Evolutionary conservation across 2,797 vertebrate species (phyloP).

Genomic region (Borostomias antarcticus): DNA sequence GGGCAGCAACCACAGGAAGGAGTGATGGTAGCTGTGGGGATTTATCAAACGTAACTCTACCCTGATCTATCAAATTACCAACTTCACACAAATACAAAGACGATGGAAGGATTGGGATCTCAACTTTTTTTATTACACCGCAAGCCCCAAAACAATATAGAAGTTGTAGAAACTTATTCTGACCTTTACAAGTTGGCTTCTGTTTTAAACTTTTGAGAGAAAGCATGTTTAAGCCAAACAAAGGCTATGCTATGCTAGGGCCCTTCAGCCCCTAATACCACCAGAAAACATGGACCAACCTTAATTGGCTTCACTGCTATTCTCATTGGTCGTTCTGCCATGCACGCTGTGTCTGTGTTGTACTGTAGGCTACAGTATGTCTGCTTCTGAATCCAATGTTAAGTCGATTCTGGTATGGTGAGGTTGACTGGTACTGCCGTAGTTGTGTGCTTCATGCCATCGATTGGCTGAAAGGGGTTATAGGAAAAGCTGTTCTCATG

Average conservation of each 20-base stretch:
- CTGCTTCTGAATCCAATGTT: no score
- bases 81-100: background rate
- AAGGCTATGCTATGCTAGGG: no score
- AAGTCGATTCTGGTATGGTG: no score
- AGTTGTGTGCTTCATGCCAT: no score
- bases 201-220: background rate
- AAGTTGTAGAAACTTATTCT: background rate
- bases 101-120: background rate
- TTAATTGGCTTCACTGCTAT: background rate
- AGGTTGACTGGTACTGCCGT: no score
- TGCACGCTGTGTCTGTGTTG: no score
- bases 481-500: no score
- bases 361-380: no score
- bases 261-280: no score
- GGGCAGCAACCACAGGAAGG: background rate
- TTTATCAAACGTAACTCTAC: conserved; percentile 9
- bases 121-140: background rate
- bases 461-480: no score
- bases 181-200: background rate
- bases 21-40: conserved; percentile 10
- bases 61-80: background rate
- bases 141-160: background rate
- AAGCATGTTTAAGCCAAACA: background rate
- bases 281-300: no score
- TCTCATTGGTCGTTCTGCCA: no score